These are phyloP conservation scores for Cyrtodaria siliqua DNA, from an alignment of 2,888 invertebrate genomes.

Conservation along the genomic window DNA sequence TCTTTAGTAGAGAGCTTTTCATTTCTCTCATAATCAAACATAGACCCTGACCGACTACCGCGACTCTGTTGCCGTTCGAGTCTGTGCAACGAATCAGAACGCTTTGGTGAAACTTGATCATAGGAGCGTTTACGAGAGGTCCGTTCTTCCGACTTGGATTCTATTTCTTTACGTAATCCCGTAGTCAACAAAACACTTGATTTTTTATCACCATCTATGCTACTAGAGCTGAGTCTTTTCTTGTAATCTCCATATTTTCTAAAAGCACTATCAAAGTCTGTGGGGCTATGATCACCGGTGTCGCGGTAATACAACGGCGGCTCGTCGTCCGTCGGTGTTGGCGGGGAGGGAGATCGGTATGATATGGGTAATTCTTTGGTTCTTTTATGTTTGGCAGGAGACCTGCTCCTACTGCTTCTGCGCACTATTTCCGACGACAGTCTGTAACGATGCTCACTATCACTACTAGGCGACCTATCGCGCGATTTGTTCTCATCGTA, in stretches of 20 bases:
- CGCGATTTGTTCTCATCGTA: conserved; percentile 57
- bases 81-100: conserved; percentile 60
- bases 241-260: conserved; percentile 67
- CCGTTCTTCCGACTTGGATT: conserved; percentile 70
- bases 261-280: conserved; percentile 67
- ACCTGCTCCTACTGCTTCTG: conserved; percentile 69
- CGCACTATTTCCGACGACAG: conserved; percentile 56
- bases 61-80: conserved; percentile 67
- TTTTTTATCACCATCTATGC: conserved; percentile 63
- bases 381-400: conserved; percentile 67
- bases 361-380: conserved; percentile 67
- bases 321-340: conserved; percentile 79
- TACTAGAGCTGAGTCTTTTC: conserved; percentile 59
- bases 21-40: conserved; percentile 51
- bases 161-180: conserved; percentile 68
- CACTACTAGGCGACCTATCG: conserved; percentile 65
- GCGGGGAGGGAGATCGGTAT: conserved; percentile 73
- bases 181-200: conserved; percentile 52
- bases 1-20: conserved; percentile 57
- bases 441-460: conserved; percentile 61
- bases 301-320: conserved; percentile 54
- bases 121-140: conserved; percentile 76
- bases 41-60: conserved; percentile 62
- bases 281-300: conserved; percentile 63
- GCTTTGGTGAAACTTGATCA: conserved; percentile 71